phyloP scores from a whole-genome alignment of 2,797 vertebrate genomes.

The Callimico goeldii region DNA sequence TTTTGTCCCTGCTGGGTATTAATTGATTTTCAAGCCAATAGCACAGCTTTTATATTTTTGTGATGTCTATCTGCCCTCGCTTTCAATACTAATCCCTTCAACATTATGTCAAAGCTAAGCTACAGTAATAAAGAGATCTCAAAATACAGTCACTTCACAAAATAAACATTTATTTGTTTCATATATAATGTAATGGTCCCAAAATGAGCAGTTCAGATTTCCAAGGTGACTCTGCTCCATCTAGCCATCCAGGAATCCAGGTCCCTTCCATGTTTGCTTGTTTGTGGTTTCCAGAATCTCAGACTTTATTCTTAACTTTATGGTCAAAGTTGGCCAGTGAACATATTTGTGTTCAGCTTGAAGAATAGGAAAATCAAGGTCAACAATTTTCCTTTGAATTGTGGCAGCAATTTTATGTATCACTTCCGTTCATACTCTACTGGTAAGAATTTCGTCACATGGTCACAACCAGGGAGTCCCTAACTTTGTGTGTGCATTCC shows the following conservation, averaged over 20 bases:
- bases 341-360: neutral
- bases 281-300: neutral
- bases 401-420: neutral
- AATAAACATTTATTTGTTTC: neutral
- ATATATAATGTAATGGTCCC: neutral
- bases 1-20: neutral
- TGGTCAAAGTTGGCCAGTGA: neutral
- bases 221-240: neutral
- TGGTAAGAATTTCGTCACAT: neutral
- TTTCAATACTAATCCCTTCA: neutral
- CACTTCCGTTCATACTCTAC: neutral
- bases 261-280: neutral
- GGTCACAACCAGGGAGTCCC: neutral
- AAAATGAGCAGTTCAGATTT: neutral
- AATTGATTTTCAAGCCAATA: neutral
- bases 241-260: neutral
- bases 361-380: neutral
- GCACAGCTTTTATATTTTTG: neutral
- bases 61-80: neutral
- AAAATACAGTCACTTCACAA: neutral
- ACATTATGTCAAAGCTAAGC: neutral
- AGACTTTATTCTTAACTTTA: neutral
- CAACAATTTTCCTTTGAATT: neutral
- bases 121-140: neutral
- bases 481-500: neutral